Evolutionary conservation across 1,140 invertebrate species (phyloP), one percentile per base, ranked within the genome.

Genomic region (Drosophila tani): DNA sequence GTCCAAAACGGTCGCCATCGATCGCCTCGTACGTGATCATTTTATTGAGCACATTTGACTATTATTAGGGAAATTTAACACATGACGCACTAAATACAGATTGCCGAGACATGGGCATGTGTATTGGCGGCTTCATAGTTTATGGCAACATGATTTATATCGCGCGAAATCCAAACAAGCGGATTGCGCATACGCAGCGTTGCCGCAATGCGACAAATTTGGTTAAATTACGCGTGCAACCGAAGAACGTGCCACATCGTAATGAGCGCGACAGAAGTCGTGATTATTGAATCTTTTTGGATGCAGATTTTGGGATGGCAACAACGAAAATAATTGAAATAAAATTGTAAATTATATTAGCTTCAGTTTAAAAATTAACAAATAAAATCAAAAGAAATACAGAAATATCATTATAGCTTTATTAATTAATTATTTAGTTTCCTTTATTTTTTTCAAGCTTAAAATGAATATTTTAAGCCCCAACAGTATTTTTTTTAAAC

Each of bases 21-120:
- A 81, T 73, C 75, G 85, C 78, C 75, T 84, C 66, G 84, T 88
- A 88, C 84, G 84, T 88, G 84, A 84, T 67, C 74, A 88, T 75
- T 90, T 91, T 90, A 90, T 90, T 91, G 82, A 90, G 82, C 87
- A 88, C 86, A 91, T 91, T 91, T 91, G 88, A 91, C 90, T 91
- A 91, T 91, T 91, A 91, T 91, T 91, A 91, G 90, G 88, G 88
- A 91, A 91, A 91, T 91, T 82, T 82, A 65, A 79, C 74, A 76
- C 80, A 75, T 73, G 70, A 74, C 68, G 70, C 68, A 73, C 70
- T 74, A 74, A 74, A 74, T 74, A 73, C 51, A 74, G 70, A 74
- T 74, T 35, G 45, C 17, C 51, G 67, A 71, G 69, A 71, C 69
- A 71, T 71, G 69, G 69, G 69, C 69, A 71, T 71, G 68, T 71